These are phyloP conservation scores for Neodiprion lecontei DNA, from an alignment of 1,140 invertebrate species.

Conservation along the genomic window DNA sequence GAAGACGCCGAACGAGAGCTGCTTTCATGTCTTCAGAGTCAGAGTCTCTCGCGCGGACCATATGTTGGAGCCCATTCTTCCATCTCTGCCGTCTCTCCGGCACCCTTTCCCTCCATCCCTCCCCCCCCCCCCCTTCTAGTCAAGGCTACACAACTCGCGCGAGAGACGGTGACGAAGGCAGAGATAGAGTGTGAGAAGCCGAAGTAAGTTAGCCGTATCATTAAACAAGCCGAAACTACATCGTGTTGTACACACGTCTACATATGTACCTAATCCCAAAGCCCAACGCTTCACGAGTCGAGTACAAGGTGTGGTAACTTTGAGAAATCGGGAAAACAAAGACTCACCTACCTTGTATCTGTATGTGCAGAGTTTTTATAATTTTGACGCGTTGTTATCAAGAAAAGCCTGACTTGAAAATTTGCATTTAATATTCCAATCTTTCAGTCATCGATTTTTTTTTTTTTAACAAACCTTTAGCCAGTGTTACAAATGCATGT, in stretches of 20 bases:
- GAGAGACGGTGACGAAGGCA: background rate
- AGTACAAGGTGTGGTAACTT: no score
- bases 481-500: no score
- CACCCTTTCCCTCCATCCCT: background rate
- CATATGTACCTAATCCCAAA: no score
- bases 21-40: constrained; percentile 9
- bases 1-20: constrained; percentile 39
- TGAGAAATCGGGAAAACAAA: no score
- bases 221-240: background rate
- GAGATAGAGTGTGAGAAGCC: background rate
- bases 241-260: background rate
- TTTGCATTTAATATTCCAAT: no score
- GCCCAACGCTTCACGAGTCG: no score
- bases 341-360: no score
- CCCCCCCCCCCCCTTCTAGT: background rate
- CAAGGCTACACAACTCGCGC: background rate
- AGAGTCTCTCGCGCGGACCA: constrained; percentile 42
- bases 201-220: constrained; percentile 1
- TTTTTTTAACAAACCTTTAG: no score
- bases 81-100: background rate
- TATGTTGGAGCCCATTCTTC: constrained; percentile 44
- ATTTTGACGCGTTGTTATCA: no score
- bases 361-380: no score
- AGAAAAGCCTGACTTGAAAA: no score
- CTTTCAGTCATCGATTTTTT: no score